Percentiles rank a stretch among this genome's conserved stretches.
Evolutionary conservation across 2,113 vertebrate species (phyloP).

Genomic region (Bufo bufo): DNA sequence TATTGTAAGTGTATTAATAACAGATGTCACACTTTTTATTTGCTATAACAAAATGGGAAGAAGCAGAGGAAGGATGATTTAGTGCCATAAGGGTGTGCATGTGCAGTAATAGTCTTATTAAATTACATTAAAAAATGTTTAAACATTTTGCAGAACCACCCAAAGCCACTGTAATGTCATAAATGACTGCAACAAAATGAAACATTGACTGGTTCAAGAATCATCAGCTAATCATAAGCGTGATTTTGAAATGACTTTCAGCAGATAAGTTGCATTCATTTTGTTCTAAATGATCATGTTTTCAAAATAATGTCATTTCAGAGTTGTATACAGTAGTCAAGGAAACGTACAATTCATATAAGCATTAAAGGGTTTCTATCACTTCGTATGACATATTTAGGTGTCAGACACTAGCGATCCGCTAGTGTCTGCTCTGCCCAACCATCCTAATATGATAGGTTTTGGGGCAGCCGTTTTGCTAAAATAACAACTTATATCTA

Average conservation of each 20-base stretch:
- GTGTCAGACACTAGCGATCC: no score
- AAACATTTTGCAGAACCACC: not conserved
- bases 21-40: not conserved
- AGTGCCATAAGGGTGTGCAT: not conserved
- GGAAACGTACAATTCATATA: not conserved
- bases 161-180: not conserved
- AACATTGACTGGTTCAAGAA: not conserved
- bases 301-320: not conserved
- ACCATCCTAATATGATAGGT: no score
- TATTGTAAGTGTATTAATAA: not conserved
- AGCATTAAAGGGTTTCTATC: no score
- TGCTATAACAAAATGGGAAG: not conserved
- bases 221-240: not conserved
- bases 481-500: no score
- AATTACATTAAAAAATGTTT: not conserved
- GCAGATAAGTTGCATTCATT: not conserved
- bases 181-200: not conserved
- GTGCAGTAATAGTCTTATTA: not conserved
- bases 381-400: no score
- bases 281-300: not conserved
- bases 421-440: no score
- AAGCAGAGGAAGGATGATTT: not conserved
- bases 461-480: no score
- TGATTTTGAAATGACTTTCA: not conserved
- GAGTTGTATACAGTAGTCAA: not conserved